phyloP scores from a whole-genome alignment of 2,888 invertebrate species.

The Orthosia gracilis region DNA sequence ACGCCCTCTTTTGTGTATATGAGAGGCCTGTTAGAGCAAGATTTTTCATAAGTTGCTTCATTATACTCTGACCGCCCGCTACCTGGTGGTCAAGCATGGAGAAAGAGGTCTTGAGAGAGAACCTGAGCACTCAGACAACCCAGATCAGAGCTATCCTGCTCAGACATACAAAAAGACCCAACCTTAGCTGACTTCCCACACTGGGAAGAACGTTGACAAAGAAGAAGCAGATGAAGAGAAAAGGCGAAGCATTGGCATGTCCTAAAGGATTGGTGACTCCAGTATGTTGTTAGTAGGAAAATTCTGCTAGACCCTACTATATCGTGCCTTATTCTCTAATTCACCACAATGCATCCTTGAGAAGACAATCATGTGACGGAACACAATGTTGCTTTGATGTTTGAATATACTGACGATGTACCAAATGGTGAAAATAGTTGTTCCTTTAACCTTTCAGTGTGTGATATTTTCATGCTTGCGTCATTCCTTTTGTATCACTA shows the following conservation, averaged over 20 bases:
- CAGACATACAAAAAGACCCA: too few species aligned
- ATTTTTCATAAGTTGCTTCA: not conserved
- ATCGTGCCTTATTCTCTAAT: not conserved
- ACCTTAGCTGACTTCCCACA: too few species aligned
- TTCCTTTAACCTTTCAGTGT: slow-evolving; percentile 30
- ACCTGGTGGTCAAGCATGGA: too few species aligned
- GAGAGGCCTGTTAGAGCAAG: not conserved
- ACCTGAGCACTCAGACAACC: too few species aligned
- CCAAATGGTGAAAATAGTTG: slow-evolving; percentile 45
- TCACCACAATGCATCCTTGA: not conserved
- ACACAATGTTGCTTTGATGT: slow-evolving; percentile 14
- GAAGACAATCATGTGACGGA: slow-evolving; percentile 4
- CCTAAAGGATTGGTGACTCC: not conserved
- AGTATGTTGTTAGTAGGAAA: not conserved
- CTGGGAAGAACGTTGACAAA: too few species aligned
- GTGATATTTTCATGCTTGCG: slow-evolving; percentile 26
- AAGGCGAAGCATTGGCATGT: not conserved
- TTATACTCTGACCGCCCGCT: too few species aligned
- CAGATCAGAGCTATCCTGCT: too few species aligned
- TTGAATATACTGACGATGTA: slow-evolving; percentile 13
- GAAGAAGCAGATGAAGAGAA: not conserved
- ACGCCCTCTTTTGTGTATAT: slow-evolving; percentile 1
- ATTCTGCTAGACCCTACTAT: not conserved
- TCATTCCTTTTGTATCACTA: slow-evolving; percentile 16
- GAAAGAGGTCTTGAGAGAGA: too few species aligned